Evolutionary conservation across 2,888 invertebrate genomes (phyloP).

Genomic region (Falcaria lacertinaria): DNA sequence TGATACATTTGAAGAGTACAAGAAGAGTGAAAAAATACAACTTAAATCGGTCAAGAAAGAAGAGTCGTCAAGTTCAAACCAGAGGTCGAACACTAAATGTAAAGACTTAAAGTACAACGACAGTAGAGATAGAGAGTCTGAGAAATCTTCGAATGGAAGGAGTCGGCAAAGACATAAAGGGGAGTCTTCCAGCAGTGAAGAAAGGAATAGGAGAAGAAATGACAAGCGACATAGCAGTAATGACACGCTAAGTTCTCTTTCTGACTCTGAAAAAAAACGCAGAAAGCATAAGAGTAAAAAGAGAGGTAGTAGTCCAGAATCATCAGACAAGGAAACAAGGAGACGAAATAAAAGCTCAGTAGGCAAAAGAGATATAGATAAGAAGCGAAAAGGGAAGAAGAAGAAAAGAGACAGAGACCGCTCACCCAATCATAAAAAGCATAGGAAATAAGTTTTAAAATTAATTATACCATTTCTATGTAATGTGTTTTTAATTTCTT

Average conservation of each 20-base stretch:
- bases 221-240: slow-evolving; percentile 39
- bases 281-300: slow-evolving; percentile 30
- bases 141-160: slow-evolving; percentile 37
- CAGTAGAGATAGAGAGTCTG: slow-evolving; percentile 23
- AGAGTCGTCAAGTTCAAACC: slow-evolving; percentile 36
- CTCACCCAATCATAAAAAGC: slow-evolving; percentile 71
- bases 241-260: slow-evolving; percentile 44
- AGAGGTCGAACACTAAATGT: slow-evolving; percentile 27
- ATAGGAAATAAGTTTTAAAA: slow-evolving; percentile 59
- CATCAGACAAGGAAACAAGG: slow-evolving; percentile 28
- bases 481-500: too few relatives aligned
- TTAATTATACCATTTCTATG: slow-evolving; percentile 16
- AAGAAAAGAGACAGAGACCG: slow-evolving; percentile 75
- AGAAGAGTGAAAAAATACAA: slow-evolving; percentile 57
- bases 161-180: slow-evolving; percentile 26
- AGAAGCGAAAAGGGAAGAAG: slow-evolving; percentile 79
- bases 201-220: slow-evolving; percentile 19
- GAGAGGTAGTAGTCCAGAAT: slow-evolving; percentile 37
- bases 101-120: slow-evolving; percentile 22
- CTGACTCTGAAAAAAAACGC: slow-evolving; percentile 37
- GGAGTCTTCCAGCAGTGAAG: slow-evolving; percentile 38
- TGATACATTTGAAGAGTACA: slow-evolving; percentile 85
- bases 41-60: slow-evolving; percentile 45
- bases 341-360: slow-evolving; percentile 54
- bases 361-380: slow-evolving; percentile 73